Evolutionary conservation across 2,888 invertebrate genomes (phyloP), one percentile per base, ranked within the genome.

Genomic region (Macrophya alboannulata): DNA sequence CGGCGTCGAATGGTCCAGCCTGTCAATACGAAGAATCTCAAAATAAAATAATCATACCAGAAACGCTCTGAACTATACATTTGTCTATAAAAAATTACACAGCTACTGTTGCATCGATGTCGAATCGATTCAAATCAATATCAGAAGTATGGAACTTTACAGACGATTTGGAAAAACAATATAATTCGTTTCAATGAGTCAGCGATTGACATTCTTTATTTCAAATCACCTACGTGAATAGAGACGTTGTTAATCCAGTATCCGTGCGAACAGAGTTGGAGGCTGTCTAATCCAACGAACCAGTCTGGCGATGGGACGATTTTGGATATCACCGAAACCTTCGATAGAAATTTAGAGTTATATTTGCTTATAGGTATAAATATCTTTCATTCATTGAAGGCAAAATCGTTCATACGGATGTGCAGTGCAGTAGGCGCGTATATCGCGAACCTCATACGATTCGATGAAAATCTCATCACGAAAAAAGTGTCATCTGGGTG

Each of bases 291-390:
- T 15, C 96, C 96, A 0, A 96, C 93, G 89, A 96, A 96, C 96
- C 96, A 96, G 89, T 96, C 96, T 0, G 96, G 96, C 37, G 96
- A 96, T 0, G 96, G 96, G n/a, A 95, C 94, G 85, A 96, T 94
- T 59, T 95, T 95, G 76, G 94, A 93, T 55, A 95, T 94, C 12
- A 96, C 89, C 0, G 96, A 96, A 10, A 96, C 94, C 96, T 96
- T 93, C 0, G 92, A 91, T 77, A 86, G 92, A 91, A 86, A 74
- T 45, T 43, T 10, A 68, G 17, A 37, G 6, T 15, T 31, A 17
- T 68, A 15, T 68, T 25, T 51, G 8, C 62, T n/a, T n/a, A n/a
- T 25, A 25, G 8, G 21, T 62, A 45, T 1, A n/a, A 62, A 62
- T 21, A 9, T 25, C 3, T 62, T 62, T 25, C 25, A 21, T 62